Evolutionary conservation across 2,113 vertebrate genomes (phyloP).

Genomic region (Datnioides undecimradiatus): DNA sequence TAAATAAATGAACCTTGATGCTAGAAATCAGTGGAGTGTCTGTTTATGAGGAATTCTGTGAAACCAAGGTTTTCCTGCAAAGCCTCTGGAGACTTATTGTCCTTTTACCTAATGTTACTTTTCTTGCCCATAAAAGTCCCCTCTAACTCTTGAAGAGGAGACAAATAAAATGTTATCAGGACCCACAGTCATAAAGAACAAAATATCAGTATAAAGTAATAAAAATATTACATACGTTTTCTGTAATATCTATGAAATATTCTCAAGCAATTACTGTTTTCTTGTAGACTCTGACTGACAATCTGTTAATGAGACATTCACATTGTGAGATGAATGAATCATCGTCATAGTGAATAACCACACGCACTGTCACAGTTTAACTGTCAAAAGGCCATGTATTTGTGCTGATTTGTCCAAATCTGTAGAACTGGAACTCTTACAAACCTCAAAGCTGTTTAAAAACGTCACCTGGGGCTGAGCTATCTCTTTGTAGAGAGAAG

Average conservation of each 20-base stretch:
- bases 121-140: not conserved
- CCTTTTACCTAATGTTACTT: not conserved
- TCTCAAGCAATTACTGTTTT: not conserved
- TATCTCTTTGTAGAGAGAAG: conserved; percentile 36
- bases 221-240: not conserved
- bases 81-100: not conserved
- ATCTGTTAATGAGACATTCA: not conserved
- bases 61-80: no score
- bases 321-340: not conserved
- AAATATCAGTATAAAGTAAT: not conserved
- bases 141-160: not conserved
- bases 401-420: conserved; percentile 39
- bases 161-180: not conserved
- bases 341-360: not conserved
- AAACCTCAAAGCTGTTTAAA: conserved; percentile 52
- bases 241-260: not conserved
- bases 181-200: not conserved
- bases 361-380: not conserved
- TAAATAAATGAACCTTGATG: not conserved
- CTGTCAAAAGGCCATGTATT: conserved; percentile 9
- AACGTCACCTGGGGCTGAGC: conserved; percentile 56
- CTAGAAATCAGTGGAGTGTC: not conserved
- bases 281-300: not conserved
- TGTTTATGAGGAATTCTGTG: not conserved
- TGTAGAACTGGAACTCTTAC: conserved; percentile 17